A percentile compares a stretch with the other conserved stretches of the same genome.
Evolutionary conservation across 2,888 invertebrate species (phyloP).

Genomic region (Coecobrya sp.): DNA sequence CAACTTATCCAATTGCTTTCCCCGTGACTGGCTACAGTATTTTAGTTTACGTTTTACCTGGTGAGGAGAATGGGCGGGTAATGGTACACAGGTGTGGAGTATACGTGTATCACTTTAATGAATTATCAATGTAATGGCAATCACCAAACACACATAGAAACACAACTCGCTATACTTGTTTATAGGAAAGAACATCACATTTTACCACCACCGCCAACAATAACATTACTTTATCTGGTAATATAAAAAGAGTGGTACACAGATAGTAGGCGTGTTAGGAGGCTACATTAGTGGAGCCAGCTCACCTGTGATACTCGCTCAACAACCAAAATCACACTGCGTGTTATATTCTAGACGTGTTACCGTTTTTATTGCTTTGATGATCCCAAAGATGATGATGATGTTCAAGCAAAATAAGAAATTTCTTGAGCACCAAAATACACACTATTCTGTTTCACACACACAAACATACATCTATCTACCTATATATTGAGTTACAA

Average conservation of each 20-base stretch:
- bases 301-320: slow-evolving; percentile 57
- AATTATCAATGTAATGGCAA: slow-evolving; percentile 79
- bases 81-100: slow-evolving; percentile 65
- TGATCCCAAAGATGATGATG: slow-evolving; percentile 49
- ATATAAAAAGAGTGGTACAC: neutral
- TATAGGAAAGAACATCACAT: slow-evolving; percentile 48
- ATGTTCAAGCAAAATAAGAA: slow-evolving; percentile 1
- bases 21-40: neutral
- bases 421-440: slow-evolving; percentile 33
- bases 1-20: neutral
- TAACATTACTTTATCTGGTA: slow-evolving; percentile 37
- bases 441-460: neutral
- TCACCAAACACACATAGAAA: slow-evolving; percentile 65
- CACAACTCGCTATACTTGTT: slow-evolving; percentile 15
- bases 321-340: slow-evolving; percentile 60
- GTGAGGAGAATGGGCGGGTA: slow-evolving; percentile 59
- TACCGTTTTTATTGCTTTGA: slow-evolving; percentile 61
- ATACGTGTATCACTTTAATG: slow-evolving; percentile 74
- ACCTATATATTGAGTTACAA: neutral
- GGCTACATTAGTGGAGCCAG: neutral
- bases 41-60: neutral
- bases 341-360: slow-evolving; percentile 54
- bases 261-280: slow-evolving; percentile 27
- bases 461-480: neutral
- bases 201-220: slow-evolving; percentile 32